These are phyloP conservation scores for Lymantria monacha DNA, from an alignment of 2,888 invertebrate genomes.

Conservation along the genomic window DNA sequence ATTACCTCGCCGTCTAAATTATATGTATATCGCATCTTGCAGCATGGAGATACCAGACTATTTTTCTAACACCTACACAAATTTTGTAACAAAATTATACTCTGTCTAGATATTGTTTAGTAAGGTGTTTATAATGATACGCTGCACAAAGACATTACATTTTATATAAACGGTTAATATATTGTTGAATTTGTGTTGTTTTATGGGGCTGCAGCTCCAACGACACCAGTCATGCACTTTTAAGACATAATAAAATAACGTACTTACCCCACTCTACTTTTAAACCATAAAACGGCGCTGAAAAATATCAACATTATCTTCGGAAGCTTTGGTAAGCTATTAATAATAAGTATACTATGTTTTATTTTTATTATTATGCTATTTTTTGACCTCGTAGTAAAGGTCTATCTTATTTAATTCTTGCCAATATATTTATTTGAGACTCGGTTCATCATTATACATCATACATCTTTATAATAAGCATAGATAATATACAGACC, in stretches of 20 bases:
- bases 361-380: not conserved
- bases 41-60: constrained; percentile 53
- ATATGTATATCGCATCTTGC: constrained; percentile 61
- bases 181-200: constrained; percentile 13
- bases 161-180: not conserved
- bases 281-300: constrained; percentile 19
- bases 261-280: constrained; percentile 27
- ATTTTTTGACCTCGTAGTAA: too few relatives aligned
- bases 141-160: not conserved
- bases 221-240: constrained; percentile 22
- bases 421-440: too few relatives aligned
- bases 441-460: too few relatives aligned
- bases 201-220: constrained; percentile 13
- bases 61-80: constrained; percentile 63
- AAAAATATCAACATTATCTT: constrained; percentile 15
- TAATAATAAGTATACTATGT: not conserved
- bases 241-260: constrained; percentile 26
- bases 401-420: too few relatives aligned
- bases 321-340: not conserved
- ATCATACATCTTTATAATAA: too few relatives aligned
- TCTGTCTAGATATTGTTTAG: constrained; percentile 34
- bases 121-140: not conserved
- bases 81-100: constrained; percentile 40
- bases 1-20: constrained; percentile 57
- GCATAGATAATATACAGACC: too few relatives aligned